Percentiles rank a stretch among this genome's conserved stretches.
Evolutionary conservation across 1,140 invertebrate species (phyloP).

Genomic region (Argopecten irradians): DNA sequence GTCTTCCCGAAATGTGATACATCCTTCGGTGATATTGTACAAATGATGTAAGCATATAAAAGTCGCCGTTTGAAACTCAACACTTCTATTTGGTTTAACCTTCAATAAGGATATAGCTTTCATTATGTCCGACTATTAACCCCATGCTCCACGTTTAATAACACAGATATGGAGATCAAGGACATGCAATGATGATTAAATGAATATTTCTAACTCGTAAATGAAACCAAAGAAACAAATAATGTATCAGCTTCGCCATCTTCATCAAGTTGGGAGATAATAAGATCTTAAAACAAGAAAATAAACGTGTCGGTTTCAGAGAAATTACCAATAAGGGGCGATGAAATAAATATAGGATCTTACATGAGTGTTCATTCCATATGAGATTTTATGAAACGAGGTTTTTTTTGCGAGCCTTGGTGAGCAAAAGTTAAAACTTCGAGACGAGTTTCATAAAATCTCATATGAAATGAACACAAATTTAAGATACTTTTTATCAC

Average conservation of each 20-base stretch:
- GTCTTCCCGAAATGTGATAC: conserved; percentile 13
- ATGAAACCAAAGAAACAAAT: conserved; percentile 22
- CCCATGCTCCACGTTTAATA: not conserved
- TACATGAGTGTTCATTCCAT: no score
- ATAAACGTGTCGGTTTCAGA: not conserved
- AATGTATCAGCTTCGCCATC: not conserved
- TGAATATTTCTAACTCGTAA: not conserved
- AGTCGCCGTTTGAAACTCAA: not conserved
- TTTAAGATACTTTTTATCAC: no score
- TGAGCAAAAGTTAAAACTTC: no score
- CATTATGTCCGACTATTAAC: not conserved
- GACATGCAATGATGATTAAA: conserved; percentile 5
- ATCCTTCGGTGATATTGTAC: not conserved
- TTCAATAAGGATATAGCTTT: not conserved
- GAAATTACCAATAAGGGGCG: not conserved
- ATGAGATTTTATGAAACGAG: no score
- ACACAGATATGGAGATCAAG: not conserved
- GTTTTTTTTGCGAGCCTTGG: no score
- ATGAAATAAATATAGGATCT: not conserved
- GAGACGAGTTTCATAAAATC: no score
- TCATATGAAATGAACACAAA: no score
- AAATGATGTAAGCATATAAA: conserved; percentile 19
- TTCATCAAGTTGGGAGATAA: conserved; percentile 3
- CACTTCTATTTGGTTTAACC: conserved; percentile 1
- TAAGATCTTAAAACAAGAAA: conserved; percentile 12